Percentiles rank a stretch among this genome's conserved stretches.
These are phyloP conservation scores for Lutra lutra DNA, from an alignment of 2,797 vertebrate genomes.

Conservation along the genomic window DNA sequence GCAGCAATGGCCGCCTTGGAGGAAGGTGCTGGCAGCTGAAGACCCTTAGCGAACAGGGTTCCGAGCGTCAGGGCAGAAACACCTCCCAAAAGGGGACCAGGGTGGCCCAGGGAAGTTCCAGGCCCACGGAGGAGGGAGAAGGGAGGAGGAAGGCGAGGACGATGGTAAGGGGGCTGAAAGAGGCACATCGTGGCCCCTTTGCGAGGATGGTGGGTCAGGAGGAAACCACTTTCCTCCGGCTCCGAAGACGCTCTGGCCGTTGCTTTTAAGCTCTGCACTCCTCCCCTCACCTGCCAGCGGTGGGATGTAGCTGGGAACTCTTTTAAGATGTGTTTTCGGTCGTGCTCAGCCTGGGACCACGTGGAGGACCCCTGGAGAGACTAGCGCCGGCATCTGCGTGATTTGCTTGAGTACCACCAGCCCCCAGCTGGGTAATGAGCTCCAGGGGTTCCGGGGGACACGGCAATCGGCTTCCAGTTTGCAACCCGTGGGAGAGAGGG, in stretches of 20 bases:
- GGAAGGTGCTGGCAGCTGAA: background rate
- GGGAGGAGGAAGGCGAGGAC: background rate
- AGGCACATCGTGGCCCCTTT: background rate
- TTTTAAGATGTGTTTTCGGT: background rate
- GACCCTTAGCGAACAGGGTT: background rate
- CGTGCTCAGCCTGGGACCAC: background rate
- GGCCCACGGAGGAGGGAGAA: background rate
- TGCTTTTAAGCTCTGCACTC: fast-evolving
- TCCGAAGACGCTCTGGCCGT: background rate
- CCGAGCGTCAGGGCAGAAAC: background rate
- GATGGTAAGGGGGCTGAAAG: no score
- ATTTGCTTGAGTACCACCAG: constrained; percentile 22
- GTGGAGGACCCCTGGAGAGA: background rate
- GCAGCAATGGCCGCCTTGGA: background rate
- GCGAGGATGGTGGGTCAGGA: background rate
- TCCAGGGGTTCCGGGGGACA: constrained; percentile 47
- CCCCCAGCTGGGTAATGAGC: background rate
- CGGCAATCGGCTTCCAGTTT: background rate
- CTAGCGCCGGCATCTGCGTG: background rate
- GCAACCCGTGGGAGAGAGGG: background rate
- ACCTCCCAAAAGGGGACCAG: background rate
- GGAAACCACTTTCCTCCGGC: background rate
- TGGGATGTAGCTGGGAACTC: background rate
- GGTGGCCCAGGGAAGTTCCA: background rate
- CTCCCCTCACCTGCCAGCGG: background rate